A percentile compares a stretch with the other conserved stretches of the same genome.
Evolutionary conservation across 2,113 vertebrate species (phyloP).

Genomic region (Hiodon alosoides): DNA sequence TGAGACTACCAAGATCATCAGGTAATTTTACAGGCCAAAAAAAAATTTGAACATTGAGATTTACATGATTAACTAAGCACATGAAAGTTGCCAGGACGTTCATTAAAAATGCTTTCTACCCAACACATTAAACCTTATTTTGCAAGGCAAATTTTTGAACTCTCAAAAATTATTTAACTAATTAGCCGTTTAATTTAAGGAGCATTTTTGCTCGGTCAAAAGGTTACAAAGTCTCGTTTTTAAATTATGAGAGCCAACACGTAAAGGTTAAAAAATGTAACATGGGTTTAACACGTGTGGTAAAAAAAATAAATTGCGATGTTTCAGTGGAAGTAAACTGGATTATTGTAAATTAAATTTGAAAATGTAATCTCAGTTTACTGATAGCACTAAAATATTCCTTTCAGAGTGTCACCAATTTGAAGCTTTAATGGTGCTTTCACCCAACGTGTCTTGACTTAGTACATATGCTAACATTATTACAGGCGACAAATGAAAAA

Average conservation of each 20-base stretch:
- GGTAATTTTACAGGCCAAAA: neutral
- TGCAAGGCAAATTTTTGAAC: neutral
- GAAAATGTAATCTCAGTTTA: slow-evolving; percentile 68
- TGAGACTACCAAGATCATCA: too few species aligned
- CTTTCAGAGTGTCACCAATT: slow-evolving; percentile 68
- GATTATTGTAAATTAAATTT: slow-evolving; percentile 71
- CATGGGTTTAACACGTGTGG: slow-evolving; percentile 53
- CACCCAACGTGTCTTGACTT: slow-evolving; percentile 17
- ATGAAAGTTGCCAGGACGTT: neutral
- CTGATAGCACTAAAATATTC: slow-evolving; percentile 71
- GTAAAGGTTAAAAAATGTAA: slow-evolving; percentile 65
- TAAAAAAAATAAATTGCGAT: slow-evolving; percentile 63
- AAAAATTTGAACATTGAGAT: neutral
- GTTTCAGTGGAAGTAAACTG: slow-evolving; percentile 68
- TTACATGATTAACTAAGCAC: neutral
- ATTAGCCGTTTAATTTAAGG: too few species aligned
- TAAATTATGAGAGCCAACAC: slow-evolving; percentile 38
- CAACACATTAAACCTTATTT: neutral
- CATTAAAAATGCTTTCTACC: neutral
- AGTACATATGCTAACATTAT: neutral
- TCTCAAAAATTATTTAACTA: neutral
- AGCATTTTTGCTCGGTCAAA: too few species aligned
- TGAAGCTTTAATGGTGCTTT: slow-evolving; percentile 67
- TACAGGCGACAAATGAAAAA: neutral
- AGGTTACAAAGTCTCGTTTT: neutral